A percentile compares a stretch with the other conserved stretches of the same genome.
These are phyloP conservation scores for Alectura lathami DNA, from an alignment of 2,113 vertebrate species.

Conservation along the genomic window DNA sequence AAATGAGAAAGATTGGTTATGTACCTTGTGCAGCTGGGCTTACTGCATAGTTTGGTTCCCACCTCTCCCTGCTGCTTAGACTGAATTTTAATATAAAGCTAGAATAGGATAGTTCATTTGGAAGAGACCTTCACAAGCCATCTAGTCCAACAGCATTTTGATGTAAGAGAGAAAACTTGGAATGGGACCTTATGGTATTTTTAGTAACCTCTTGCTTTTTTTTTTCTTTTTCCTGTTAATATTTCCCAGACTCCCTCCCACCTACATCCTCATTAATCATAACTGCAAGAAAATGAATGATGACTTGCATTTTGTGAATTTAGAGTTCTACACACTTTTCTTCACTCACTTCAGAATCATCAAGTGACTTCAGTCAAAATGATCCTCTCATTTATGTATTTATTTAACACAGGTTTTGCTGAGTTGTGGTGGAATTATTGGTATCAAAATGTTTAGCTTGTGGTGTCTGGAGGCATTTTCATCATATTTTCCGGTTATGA, in stretches of 20 bases:
- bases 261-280: neutral
- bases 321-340: neutral
- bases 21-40: neutral
- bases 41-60: neutral
- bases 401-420: neutral
- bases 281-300: neutral
- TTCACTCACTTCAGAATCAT: neutral
- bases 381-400: neutral
- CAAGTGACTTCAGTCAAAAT: neutral
- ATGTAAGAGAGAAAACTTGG: neutral
- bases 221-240: neutral
- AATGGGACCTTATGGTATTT: neutral
- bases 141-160: neutral
- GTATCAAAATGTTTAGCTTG: neutral
- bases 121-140: neutral
- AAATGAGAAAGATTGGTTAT: neutral
- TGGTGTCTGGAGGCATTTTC: neutral
- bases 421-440: neutral
- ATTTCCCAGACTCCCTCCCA: neutral
- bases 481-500: neutral
- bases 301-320: neutral
- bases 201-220: neutral
- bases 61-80: too few relatives aligned
- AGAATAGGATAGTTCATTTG: neutral
- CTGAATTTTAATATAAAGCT: neutral